Evolutionary conservation across 2,797 vertebrate species (phyloP), one percentile per base, ranked within the genome.

Genomic region (Phrynocephalus forsythii): DNA sequence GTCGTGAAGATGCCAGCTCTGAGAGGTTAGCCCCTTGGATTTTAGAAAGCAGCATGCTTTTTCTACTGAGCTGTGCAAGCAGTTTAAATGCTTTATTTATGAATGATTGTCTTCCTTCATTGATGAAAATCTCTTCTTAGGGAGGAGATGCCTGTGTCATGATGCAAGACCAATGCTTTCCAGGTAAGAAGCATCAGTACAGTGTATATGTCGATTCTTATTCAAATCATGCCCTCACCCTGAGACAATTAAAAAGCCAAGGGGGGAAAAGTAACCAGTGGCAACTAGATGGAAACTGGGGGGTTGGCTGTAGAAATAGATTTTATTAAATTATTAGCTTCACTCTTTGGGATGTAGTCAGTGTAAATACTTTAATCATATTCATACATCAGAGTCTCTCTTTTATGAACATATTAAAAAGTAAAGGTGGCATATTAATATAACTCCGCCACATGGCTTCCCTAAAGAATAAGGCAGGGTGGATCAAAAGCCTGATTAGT

Each of bases 301-400:
- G 22, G 75, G 28, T 82, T 82, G 18, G 33, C 73, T 89, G 30
- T 83, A 77, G 69, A 71, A 73, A 91, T 33, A 84, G 13, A 86
- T 71, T 86, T 91, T 91, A 91, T 87, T 1, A 0, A 83, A 82
- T 80, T 91, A 93, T 91, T 86, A 76, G 1, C 48, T 66, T 94
- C 82, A 82, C 85, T 67, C 33, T 89, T 88, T 66, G 52, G 72
- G 48, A 87, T 87, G 78, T 93, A 87, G 86, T 94, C 80, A 80
- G 79, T 84, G 86, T 90, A 92, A 92, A 92, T 86, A 92, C 71
- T 80, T 85, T 87, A 94, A 87, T 93, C 0, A 90, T 90, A 85
- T 93, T 90, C 80, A 76, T 83, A 79, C 85, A 63, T 67, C 18
- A 44, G 30, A 84, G 20, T 83, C 20, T 87, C 79, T 94, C 86